Evolutionary conservation across 2,797 vertebrate genomes (phyloP), one percentile per base, ranked within the genome.

Genomic region (Gobionotothen gibberifrons): DNA sequence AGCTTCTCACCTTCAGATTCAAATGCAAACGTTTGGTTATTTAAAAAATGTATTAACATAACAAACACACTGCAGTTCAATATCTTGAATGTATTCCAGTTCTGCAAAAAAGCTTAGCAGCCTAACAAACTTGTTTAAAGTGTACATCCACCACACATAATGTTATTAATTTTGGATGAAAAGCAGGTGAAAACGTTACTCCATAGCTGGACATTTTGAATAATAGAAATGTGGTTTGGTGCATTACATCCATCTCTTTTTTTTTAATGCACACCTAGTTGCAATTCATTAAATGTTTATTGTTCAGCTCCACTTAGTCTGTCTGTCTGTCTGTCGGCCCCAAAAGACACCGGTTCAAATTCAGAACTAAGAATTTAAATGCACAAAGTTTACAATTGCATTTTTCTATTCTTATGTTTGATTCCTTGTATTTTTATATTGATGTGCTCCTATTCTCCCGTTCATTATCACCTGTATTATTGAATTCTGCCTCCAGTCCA

Each of bases 201-300:
- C 16, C 32, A 32, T 32, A 32, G 32, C 32, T 36, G 32, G 32
- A 36, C 6, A 36, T 36, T 36, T 36, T 7, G 32, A 36, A 36
- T 9, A 6, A 36, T 36, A 36, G 32, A 36, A 36, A 36, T 36
- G 32, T 36, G 8, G 32, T 36, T 36, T 36, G 8, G 32, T 36
- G 32, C 32, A 6, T 36, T 36, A 9, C 32, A 36, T 36, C 32
- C 32, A 21, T 36, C 32, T 57, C 40, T 47, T 54, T 63, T 22
- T 22, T 36, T 59, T 53, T 26, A 46, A 3, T 21, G 29, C 56
- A 43, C 14, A 49, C 32, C 8, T 36, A 9, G 32, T 36, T 36
- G 32, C 32, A 13, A 65, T 52, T 74, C n/a, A 70, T 36, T 36
- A 42, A 17, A 62, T 21, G 29, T 55, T 36, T 36, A 36, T 36